phyloP scores from a whole-genome alignment of 2,888 invertebrate species.

The Pachymerium ferrugineum region DNA sequence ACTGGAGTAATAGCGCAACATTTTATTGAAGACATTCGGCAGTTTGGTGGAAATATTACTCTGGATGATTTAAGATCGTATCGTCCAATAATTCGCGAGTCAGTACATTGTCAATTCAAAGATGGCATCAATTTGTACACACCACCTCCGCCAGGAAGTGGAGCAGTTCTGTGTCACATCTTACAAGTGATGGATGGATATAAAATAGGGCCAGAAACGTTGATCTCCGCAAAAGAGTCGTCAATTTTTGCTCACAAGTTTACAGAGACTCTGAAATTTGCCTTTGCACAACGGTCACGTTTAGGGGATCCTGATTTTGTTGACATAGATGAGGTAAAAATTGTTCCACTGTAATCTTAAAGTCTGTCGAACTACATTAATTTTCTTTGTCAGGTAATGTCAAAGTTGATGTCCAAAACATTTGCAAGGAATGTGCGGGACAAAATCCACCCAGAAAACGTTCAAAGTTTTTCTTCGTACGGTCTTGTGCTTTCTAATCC shows the following conservation, averaged over 20 bases:
- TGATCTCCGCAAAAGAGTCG: neutral
- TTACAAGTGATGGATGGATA: constrained; percentile 62
- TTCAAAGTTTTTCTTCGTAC: neutral
- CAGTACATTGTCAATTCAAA: constrained; percentile 44
- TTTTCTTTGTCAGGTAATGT: constrained; percentile 54
- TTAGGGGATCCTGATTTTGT: constrained; percentile 59
- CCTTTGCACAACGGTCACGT: constrained; percentile 74
- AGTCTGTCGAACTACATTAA: neutral
- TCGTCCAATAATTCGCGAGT: neutral
- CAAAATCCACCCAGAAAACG: constrained; percentile 47
- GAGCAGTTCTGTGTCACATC: constrained; percentile 70
- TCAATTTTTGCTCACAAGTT: constrained; percentile 60
- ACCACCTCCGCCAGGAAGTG: constrained; percentile 80
- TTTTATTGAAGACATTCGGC: constrained; percentile 63
- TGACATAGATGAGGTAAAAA: constrained; percentile 60
- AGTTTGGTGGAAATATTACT: constrained; percentile 30
- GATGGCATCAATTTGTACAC: constrained; percentile 66
- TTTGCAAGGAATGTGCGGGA: constrained; percentile 57
- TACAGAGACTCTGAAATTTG: constrained; percentile 85
- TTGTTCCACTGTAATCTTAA: neutral
- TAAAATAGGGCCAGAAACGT: neutral
- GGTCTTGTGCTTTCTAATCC: neutral
- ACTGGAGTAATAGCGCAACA: constrained; percentile 63
- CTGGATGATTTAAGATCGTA: neutral
- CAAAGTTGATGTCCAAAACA: constrained; percentile 58